A percentile compares a stretch with the other conserved stretches of the same genome.
Conservation (phyloP, 2,113 vertebrate genomes). For the Trichomycterus rosablanca region DNA sequence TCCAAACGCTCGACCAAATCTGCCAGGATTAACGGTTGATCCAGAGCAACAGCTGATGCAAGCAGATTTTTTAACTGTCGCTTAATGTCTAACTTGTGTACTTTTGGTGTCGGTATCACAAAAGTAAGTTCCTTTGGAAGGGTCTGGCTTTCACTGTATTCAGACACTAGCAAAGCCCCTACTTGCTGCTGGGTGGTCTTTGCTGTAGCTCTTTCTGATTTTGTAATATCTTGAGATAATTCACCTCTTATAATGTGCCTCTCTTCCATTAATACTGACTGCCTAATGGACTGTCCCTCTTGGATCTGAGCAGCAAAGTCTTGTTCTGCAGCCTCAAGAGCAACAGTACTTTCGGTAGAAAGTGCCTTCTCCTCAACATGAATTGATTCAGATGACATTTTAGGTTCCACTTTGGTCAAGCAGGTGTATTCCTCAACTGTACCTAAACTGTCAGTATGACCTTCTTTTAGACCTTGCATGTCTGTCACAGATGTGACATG, state of each 20-base stretch:
- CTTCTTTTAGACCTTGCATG: slow-evolving; percentile 62
- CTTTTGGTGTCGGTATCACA: slow-evolving; percentile 62
- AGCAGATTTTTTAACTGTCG: slow-evolving; percentile 75
- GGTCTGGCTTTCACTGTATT: slow-evolving; percentile 60
- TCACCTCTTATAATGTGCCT: slow-evolving; percentile 71
- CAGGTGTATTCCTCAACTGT: slow-evolving; percentile 55
- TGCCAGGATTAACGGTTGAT: slow-evolving; percentile 72
- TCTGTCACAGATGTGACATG: slow-evolving; percentile 66
- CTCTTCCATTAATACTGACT: slow-evolving; percentile 77
- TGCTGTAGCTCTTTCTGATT: slow-evolving; percentile 52
- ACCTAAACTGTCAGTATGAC: slow-evolving; percentile 59
- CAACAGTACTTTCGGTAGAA: slow-evolving; percentile 65
- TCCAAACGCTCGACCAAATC: slow-evolving; percentile 72
- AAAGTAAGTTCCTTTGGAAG: slow-evolving; percentile 75
- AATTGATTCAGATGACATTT: slow-evolving; percentile 61
- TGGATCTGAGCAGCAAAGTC: slow-evolving; percentile 74
- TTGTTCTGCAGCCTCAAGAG: slow-evolving; percentile 67
- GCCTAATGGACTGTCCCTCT: slow-evolving; percentile 74
- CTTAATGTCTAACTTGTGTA: slow-evolving; percentile 66
- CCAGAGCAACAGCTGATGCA: slow-evolving; percentile 72
- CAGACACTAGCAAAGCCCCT: slow-evolving; percentile 51
- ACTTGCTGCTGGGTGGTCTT: slow-evolving; percentile 58
- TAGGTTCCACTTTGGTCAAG: slow-evolving; percentile 62
- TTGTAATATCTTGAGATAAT: slow-evolving; percentile 49
- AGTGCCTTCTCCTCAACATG: slow-evolving; percentile 63